Percentiles rank a stretch among this genome's conserved stretches.
phyloP scores from a whole-genome alignment of 2,888 invertebrate genomes.

The Parasteatoda lunata region DNA sequence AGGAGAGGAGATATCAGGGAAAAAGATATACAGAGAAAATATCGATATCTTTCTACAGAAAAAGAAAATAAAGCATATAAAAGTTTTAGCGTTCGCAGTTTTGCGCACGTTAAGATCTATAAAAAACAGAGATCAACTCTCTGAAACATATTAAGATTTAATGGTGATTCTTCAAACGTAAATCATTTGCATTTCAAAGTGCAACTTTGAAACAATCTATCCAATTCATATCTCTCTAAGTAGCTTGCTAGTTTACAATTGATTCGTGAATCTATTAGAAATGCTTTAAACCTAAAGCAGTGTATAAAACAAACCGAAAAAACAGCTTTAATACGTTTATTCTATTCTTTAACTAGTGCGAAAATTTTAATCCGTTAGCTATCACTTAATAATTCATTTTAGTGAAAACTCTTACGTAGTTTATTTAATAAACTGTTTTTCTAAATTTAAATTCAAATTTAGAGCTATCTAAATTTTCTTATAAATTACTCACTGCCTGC shows the following conservation, averaged over 20 bases:
- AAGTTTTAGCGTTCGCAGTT: slow-evolving; percentile 58
- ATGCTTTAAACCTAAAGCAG: too few relatives aligned
- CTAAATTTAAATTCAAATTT: too few relatives aligned
- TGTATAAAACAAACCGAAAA: too few relatives aligned
- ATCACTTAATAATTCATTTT: too few relatives aligned
- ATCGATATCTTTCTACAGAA: slow-evolving; percentile 37
- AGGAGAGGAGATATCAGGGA: slow-evolving; percentile 34
- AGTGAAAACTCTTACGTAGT: too few relatives aligned
- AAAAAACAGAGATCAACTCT: not conserved
- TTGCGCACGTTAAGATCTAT: slow-evolving; percentile 51
- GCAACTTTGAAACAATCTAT: not conserved
- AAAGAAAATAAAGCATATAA: slow-evolving; percentile 14
- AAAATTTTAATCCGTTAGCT: too few relatives aligned
- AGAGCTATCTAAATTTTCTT: too few relatives aligned
- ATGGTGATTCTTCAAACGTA: slow-evolving; percentile 55
- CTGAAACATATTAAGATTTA: slow-evolving; percentile 38
- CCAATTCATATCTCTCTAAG: not conserved
- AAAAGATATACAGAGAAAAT: slow-evolving; percentile 42
- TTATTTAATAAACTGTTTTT: too few relatives aligned
- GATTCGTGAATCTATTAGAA: too few relatives aligned
- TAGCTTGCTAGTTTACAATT: not conserved
- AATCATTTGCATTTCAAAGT: slow-evolving; percentile 28
- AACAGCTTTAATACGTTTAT: too few relatives aligned
- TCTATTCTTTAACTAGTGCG: too few relatives aligned
- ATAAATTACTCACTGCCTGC: too few relatives aligned